phyloP scores from a whole-genome alignment of 2,888 invertebrate species.

The Pyrrhosoma nymphula region DNA sequence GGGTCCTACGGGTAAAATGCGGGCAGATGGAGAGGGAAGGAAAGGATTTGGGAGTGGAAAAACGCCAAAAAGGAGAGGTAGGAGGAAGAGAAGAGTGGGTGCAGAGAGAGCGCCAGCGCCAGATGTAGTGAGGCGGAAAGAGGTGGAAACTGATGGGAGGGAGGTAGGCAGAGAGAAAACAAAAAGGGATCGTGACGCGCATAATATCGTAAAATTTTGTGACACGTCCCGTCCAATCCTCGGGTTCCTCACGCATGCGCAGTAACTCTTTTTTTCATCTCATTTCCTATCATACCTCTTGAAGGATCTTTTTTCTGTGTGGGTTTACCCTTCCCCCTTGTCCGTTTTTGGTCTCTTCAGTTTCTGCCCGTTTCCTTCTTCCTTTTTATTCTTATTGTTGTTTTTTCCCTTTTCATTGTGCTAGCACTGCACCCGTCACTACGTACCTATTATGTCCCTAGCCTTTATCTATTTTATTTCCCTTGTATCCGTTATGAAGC shows the following conservation, averaged over 20 bases:
- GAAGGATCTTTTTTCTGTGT: background rate
- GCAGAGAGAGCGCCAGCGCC: background rate
- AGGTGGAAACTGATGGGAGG: no score
- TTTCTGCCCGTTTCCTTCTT: background rate
- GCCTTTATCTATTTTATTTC: no score
- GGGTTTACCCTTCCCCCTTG: background rate
- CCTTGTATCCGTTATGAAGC: no score
- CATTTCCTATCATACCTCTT: slow-evolving; percentile 12
- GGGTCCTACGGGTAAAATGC: background rate
- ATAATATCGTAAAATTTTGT: slow-evolving; percentile 53
- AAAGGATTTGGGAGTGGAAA: background rate
- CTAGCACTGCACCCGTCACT: no score
- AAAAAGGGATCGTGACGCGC: slow-evolving; percentile 56
- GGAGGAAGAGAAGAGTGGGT: background rate
- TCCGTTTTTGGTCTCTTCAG: background rate
- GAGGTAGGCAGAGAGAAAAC: background rate
- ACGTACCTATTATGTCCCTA: no score
- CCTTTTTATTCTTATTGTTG: background rate
- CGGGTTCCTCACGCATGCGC: slow-evolving; percentile 46
- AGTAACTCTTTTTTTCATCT: slow-evolving; percentile 50
- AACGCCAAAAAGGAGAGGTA: background rate
- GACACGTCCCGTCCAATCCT: slow-evolving; percentile 44
- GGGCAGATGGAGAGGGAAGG: background rate
- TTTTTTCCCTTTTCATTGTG: background rate
- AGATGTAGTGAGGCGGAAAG: background rate